A percentile compares a stretch with the other conserved stretches of the same genome.
Conservation (phyloP, 2,797 vertebrate species). For the Esox lucius region DNA sequence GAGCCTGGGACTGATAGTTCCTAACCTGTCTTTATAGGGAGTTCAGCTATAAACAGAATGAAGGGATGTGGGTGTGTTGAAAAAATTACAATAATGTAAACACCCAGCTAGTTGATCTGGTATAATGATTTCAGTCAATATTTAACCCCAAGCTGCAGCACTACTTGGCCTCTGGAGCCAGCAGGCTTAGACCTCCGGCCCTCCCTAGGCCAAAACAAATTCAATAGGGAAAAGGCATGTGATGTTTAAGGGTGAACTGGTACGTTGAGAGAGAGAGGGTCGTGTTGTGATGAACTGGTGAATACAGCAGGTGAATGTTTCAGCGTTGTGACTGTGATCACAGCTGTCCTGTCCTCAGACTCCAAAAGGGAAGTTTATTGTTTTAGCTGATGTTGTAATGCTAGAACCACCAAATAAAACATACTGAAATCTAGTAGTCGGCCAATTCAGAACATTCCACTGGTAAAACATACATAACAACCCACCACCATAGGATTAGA, state of each 20-base stretch:
- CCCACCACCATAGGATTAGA: neutral
- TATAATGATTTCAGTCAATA: neutral
- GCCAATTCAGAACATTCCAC: neutral
- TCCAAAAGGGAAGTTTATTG: neutral
- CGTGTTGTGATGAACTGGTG: neutral
- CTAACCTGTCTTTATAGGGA: constrained; percentile 29
- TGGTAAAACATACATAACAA: neutral
- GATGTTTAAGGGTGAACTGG: neutral
- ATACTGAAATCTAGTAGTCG: neutral
- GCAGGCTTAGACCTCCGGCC: too few species aligned
- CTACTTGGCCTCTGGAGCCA: too few species aligned
- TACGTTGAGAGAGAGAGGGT: neutral
- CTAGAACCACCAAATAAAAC: neutral
- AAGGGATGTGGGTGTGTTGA: neutral
- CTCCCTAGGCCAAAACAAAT: too few species aligned
- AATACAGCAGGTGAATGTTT: neutral
- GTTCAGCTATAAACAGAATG: neutral
- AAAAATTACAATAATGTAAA: neutral
- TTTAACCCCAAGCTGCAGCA: too few species aligned
- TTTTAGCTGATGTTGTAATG: neutral
- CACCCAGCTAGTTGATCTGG: neutral
- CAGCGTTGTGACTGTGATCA: neutral
- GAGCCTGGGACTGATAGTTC: neutral
- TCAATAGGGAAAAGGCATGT: neutral
- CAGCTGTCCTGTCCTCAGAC: neutral